Conservation (phyloP, 1,140 invertebrate species). For the Helicorthomorpha holstii region DNA sequence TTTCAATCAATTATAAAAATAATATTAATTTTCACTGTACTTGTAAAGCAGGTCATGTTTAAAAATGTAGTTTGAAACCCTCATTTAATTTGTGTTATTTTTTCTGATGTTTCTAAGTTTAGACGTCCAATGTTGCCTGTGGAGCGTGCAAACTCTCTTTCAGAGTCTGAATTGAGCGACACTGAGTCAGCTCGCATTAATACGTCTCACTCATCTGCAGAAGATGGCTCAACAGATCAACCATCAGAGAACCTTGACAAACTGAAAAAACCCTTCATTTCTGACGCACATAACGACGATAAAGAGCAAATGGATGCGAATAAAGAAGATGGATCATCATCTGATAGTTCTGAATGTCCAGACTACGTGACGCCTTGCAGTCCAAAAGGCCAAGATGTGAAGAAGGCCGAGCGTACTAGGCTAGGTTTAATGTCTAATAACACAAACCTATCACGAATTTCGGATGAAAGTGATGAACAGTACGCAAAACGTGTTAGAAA, state of each 20-base stretch:
- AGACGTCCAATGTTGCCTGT: too few species aligned
- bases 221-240: background rate
- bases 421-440: background rate
- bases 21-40: too few species aligned
- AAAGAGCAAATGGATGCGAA: background rate
- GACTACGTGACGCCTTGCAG: background rate
- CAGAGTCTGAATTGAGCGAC: slow-evolving; percentile 2
- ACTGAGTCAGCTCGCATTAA: background rate
- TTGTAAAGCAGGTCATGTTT: too few species aligned
- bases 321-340: background rate
- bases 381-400: background rate
- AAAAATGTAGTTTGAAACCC: too few species aligned
- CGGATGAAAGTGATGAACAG: slow-evolving; percentile 20
- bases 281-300: background rate
- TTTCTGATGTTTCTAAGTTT: too few species aligned
- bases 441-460: slow-evolving; percentile 8
- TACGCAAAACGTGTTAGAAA: slow-evolving; percentile 20
- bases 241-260: background rate
- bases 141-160: background rate
- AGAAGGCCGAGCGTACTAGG: background rate
- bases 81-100: too few species aligned
- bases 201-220: slow-evolving; percentile 4
- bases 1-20: too few species aligned
- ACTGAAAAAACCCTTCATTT: background rate
- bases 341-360: background rate